Evolutionary conservation across 2,888 invertebrate species (phyloP).

Genomic region (Flexamia atlantica): DNA sequence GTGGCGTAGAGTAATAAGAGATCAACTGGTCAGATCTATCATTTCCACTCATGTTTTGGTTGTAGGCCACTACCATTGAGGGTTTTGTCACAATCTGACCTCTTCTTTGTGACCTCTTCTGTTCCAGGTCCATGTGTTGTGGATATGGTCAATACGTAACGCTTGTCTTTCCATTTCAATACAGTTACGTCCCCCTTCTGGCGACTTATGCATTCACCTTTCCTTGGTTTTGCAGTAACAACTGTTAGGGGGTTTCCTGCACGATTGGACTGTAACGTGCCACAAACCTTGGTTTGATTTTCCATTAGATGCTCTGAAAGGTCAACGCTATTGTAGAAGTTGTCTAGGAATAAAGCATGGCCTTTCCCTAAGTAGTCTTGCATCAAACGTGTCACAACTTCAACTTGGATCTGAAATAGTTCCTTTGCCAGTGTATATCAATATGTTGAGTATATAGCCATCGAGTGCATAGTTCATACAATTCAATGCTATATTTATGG

Average conservation of each 20-base stretch:
- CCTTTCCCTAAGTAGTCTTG: too few species aligned
- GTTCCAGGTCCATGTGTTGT: conserved; percentile 59
- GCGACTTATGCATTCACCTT: conserved; percentile 20
- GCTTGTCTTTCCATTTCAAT: conserved; percentile 60
- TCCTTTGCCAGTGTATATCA: too few species aligned
- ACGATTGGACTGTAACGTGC: conserved; percentile 18
- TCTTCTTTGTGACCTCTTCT: conserved; percentile 53
- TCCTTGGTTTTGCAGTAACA: conserved; percentile 6
- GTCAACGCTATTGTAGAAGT: too few species aligned
- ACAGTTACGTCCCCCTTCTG: conserved; percentile 40
- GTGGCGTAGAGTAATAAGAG: conserved; percentile 25
- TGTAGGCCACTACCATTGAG: conserved; percentile 42
- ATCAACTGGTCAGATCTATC: conserved; percentile 55
- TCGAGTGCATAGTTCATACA: too few species aligned
- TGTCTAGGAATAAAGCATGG: too few species aligned
- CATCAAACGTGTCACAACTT: too few species aligned
- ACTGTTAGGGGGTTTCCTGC: conserved; percentile 47
- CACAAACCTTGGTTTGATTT: conserved; percentile 47
- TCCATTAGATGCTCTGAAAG: conserved; percentile 30
- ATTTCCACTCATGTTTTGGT: conserved; percentile 55
- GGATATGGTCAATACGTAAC: conserved; percentile 48
- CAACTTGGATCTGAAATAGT: too few species aligned
- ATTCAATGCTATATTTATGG: too few species aligned
- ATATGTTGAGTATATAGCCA: too few species aligned
- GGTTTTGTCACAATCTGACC: conserved; percentile 7